Base-by-base conservation (phyloP, 1,140 invertebrate species). In the Nomia melanderi region DNA sequence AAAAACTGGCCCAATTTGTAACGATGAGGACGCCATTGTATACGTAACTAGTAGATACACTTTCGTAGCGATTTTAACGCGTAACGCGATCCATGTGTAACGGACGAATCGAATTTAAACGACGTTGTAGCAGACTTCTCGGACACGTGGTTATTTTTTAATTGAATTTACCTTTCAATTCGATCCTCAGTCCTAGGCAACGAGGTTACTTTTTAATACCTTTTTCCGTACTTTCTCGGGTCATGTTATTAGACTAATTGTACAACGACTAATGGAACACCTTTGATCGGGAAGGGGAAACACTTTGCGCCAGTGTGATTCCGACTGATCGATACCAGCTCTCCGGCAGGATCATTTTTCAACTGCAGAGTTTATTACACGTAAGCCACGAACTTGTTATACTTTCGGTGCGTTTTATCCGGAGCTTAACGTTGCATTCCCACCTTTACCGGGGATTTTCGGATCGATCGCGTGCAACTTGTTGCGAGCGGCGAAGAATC, bases 391-490 rank as follows among this genome's bases (percentile, higher is more conserved):
- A 47, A 66, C 39, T 78, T 70, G 59, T 81, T 78, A 78, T 67
- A 73, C 69, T 73, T 72, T 50, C 83, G 59, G 41, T 71, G 54
- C 65, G 53, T 78, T 77, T 84, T 65, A 77, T 66, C 66, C 78
- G 56, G 29, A 63, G 66, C 75, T 84, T 86, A 86, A 84, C 77
- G 73, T 73, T 73, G 60, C 71, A 36, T 66, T 78, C 82, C 73
- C 29, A 63, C 56, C 60, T 76, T 82, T 53, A 72, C 50, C 69
- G 25, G 56, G 81, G 83, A 77, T 86, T 86, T 84, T 33, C 54
- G 39, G 63, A 77, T 67, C 63, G 76, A 77, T 79, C 73, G 77
- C 57, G 41, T 60, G 33, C 84, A 86, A 87, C 82, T 87, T 87
- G 82, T 85, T 84, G 82, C 85, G 66, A 76, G 60, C 77, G 39